Percentiles rank a stretch among this genome's conserved stretches.
Evolutionary conservation across 2,113 vertebrate species (phyloP).

Genomic region (Tetrao urogallus): DNA sequence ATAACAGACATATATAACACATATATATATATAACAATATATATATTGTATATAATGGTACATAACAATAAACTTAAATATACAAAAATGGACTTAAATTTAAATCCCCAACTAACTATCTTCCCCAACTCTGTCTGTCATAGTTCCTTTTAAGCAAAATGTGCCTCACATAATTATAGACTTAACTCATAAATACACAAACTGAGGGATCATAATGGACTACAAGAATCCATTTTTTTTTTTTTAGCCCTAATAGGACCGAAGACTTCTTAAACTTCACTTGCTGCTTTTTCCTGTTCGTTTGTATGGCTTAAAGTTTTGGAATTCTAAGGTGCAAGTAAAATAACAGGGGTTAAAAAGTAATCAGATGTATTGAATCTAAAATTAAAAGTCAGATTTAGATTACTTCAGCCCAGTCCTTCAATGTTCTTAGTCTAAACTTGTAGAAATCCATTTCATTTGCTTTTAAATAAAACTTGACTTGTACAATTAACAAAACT

Average conservation of each 20-base stretch:
- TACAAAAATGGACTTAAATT: not conserved
- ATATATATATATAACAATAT: too few species aligned
- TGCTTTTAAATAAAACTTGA: not conserved
- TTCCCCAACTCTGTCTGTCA: not conserved
- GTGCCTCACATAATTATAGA: rapidly evolving
- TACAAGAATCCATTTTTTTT: not conserved
- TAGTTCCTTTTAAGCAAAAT: not conserved
- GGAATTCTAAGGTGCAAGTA: not conserved
- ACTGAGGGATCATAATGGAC: not conserved
- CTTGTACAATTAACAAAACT: not conserved
- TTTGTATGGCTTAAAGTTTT: not conserved
- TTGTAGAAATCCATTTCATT: not conserved
- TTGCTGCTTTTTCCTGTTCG: not conserved
- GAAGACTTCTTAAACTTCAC: not conserved
- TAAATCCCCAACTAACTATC: not conserved
- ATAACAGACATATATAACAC: too few species aligned
- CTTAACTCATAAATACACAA: not conserved
- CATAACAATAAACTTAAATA: too few species aligned
- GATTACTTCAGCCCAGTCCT: not conserved
- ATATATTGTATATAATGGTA: too few species aligned
- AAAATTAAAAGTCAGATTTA: not conserved
- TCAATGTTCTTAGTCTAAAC: not conserved
- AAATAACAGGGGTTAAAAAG: not conserved
- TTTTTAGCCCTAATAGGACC: not conserved
- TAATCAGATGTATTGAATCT: not conserved